Evolutionary conservation across 2,113 vertebrate genomes (phyloP), one percentile per base, ranked within the genome.

Genomic region (Hydrolagus affinis): DNA sequence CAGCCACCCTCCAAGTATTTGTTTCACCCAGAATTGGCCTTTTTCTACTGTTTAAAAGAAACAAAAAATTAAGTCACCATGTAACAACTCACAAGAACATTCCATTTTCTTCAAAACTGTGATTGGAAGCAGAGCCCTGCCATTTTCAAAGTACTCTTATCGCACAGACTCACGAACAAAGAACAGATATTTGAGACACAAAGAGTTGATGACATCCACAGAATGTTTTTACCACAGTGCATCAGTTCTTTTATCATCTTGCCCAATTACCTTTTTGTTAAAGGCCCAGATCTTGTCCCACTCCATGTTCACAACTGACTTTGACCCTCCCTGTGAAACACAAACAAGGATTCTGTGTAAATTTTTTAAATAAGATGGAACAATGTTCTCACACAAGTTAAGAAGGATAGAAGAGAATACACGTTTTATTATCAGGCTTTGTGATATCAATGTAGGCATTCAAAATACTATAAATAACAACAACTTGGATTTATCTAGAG

Each of bases 221-320:
- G 28, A 44, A 64, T 68, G 62, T 62, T 78, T n/a, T 60, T 59
- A 59, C n/a, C 14, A 57, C 28, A 62, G 1, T 74, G 86, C 0
- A 19, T 72, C 60, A 76, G 60, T 28, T 25, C 44, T 86, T 19
- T 57, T 78, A 86, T 85, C 85, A 86, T 23, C 4, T 85, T 32
- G 87, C 85, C 60, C 2, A 87, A 17, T 21, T 94, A 98, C 98
- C 97, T 99, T 99, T 91, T 98, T 99, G 89, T 99, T 99, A 89
- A 99, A 99, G 1, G 97, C 91, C 98, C 98, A 99, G 90, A 99
- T 97, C 94, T 99, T 99, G 93, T 99, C 98, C 98, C 98, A 99
- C 88, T 99, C 98, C 98, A 99, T 99, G 90, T 99, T 99, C 86
- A 99, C 98, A 0, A 99, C 96, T 68, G 98, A 98, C 85, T 96